phyloP scores from a whole-genome alignment of 2,888 invertebrate genomes.

The Ethmia dodecea region DNA sequence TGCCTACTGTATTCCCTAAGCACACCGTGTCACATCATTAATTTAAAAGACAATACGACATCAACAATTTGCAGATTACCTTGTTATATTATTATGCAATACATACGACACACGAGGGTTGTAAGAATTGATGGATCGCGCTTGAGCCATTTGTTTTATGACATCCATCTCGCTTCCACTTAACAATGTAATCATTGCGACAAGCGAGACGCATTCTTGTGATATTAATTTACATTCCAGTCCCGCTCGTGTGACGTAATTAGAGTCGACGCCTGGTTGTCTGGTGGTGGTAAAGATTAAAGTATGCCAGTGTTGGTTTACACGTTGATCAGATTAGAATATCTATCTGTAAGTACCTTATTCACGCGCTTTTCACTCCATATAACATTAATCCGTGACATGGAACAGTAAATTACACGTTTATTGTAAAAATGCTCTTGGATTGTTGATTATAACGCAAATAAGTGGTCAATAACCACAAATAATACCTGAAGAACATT shows the following conservation, averaged over 20 bases:
- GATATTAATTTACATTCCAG: slow-evolving; percentile 38
- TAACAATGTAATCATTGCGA: slow-evolving; percentile 33
- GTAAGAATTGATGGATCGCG: slow-evolving; percentile 26
- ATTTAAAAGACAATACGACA: background rate
- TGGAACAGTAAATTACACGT: no score
- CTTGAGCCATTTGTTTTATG: slow-evolving; percentile 14
- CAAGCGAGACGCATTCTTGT: slow-evolving; percentile 28
- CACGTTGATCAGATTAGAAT: background rate
- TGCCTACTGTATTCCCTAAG: no score
- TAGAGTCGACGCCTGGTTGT: slow-evolving; percentile 2
- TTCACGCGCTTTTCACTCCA: no score
- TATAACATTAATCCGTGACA: no score
- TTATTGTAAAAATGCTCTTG: no score
- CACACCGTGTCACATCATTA: no score
- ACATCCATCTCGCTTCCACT: slow-evolving; percentile 16
- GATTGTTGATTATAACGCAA: no score
- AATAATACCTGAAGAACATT: no score
- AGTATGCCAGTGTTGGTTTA: background rate
- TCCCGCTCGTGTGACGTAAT: slow-evolving; percentile 12
- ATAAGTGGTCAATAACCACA: no score
- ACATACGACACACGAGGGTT: background rate
- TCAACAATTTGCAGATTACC: slow-evolving; percentile 25
- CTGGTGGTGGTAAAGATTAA: slow-evolving; percentile 1
- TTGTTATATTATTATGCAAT: slow-evolving; percentile 29
- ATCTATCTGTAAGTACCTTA: no score